Evolutionary conservation across 2,888 invertebrate genomes (phyloP).

Genomic region (Xanthorhoe designata): DNA sequence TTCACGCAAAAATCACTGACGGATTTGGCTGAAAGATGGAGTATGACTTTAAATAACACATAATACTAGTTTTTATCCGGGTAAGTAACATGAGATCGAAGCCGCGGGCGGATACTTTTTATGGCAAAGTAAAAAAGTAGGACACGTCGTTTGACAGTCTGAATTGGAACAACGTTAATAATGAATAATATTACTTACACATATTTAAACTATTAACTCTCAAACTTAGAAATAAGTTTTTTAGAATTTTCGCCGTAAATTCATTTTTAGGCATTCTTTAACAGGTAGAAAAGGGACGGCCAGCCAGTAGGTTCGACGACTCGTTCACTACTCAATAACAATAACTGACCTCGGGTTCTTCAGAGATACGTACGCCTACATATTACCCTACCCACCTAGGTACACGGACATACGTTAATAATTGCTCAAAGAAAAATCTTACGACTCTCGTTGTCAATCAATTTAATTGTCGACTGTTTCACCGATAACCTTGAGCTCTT

Average conservation of each 20-base stretch:
- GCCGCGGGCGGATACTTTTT: too few species aligned
- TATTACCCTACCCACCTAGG: neutral
- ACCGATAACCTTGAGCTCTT: constrained; percentile 51
- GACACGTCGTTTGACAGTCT: neutral
- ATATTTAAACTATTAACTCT: neutral
- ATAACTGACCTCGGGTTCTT: neutral
- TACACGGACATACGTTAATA: constrained; percentile 24
- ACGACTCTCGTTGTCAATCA: constrained; percentile 42
- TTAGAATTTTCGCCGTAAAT: neutral
- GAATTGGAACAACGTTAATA: neutral
- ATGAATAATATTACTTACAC: too few species aligned
- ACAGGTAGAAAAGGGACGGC: neutral
- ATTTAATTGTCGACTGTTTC: constrained; percentile 40
- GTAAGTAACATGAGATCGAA: too few species aligned
- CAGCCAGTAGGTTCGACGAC: neutral
- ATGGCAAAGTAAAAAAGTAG: too few species aligned
- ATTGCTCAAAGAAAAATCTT: constrained; percentile 28
- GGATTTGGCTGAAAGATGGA: too few species aligned
- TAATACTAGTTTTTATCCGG: too few species aligned
- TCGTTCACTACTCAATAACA: neutral
- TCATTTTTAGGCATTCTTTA: neutral
- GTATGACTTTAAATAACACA: too few species aligned
- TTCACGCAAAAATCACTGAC: too few species aligned
- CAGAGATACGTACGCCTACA: neutral
- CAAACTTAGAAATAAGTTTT: neutral